Conservation (phyloP, 2,113 vertebrate species). For the Elephas maximus region DNA sequence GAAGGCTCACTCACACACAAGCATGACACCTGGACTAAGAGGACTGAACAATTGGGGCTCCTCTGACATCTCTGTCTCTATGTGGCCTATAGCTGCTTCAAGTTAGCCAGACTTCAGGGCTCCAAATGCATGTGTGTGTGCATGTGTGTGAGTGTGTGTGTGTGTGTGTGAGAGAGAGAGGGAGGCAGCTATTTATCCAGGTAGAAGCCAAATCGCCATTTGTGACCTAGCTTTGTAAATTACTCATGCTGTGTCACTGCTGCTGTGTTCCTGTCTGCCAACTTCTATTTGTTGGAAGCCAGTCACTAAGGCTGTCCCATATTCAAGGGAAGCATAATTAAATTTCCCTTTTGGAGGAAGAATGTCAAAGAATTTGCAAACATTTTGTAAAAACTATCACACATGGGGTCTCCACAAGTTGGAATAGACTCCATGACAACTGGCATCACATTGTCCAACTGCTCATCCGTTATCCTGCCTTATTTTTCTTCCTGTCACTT, state of each 20-base stretch:
- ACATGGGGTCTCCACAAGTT: not conserved
- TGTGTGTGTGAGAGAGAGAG: not conserved
- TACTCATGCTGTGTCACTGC: not conserved
- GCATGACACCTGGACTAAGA: not conserved
- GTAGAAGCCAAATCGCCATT: not conserved
- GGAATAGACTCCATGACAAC: not conserved
- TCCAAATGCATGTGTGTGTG: not conserved
- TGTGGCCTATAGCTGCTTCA: not conserved
- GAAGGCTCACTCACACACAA: not conserved
- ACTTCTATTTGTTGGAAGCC: not conserved
- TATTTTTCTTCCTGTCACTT: not conserved
- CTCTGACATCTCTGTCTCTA: not conserved
- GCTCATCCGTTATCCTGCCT: not conserved
- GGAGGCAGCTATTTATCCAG: not conserved
- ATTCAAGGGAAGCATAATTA: not conserved
- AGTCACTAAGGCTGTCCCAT: not conserved
- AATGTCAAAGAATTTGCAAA: slow-evolving; percentile 7
- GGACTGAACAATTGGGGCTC: slow-evolving; percentile 18
- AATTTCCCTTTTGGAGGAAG: not conserved
- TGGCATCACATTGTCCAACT: not conserved
- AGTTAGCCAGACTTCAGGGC: not conserved
- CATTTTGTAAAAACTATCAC: not conserved
- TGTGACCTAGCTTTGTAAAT: slow-evolving; percentile 37
- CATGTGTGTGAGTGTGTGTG: not conserved
- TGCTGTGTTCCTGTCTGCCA: not conserved